phyloP scores from a whole-genome alignment of 92 coral and sea anemone genomes.

The Paragorgia papillata region DNA sequence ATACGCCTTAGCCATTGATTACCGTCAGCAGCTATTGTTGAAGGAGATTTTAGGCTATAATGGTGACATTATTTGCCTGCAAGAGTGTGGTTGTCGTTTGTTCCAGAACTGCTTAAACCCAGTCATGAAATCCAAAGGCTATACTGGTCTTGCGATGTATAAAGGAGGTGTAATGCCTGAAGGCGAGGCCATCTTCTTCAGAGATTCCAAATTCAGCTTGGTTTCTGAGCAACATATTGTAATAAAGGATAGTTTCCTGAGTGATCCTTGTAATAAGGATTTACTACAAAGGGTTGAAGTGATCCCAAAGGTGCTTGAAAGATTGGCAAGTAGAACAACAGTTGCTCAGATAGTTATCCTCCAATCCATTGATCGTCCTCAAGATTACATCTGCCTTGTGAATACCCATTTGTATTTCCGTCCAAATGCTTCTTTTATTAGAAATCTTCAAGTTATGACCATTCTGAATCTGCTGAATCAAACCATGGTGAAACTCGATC shows the following conservation, averaged over 20 bases:
- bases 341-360: conserved; percentile 74
- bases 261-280: conserved; percentile 60
- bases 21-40: conserved; percentile 82
- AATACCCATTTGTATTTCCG: conserved; percentile 87
- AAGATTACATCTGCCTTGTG: conserved; percentile 66
- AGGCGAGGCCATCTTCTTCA: conserved; percentile 86
- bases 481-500: conserved; percentile 47
- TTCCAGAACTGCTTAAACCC: conserved; percentile 66
- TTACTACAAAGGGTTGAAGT: conserved; percentile 68
- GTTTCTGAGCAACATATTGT: conserved; percentile 67
- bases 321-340: conserved; percentile 65
- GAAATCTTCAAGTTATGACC: conserved; percentile 75
- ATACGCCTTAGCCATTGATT: conserved; percentile 82
- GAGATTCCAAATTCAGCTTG: conserved; percentile 70
- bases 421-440: conserved; percentile 82
- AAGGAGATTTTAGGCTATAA: conserved; percentile 91
- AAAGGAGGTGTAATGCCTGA: conserved; percentile 90
- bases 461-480: conserved; percentile 67
- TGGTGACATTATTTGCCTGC: conserved; percentile 88
- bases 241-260: conserved; percentile 59
- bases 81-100: conserved; percentile 83
- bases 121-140: conserved; percentile 73
- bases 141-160: conserved; percentile 67
- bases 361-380: conserved; percentile 47
- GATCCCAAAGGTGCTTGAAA: conserved; percentile 63